Base-by-base conservation (phyloP, 53 echinoderm and acorn worm genomes). In the Echinometra lucunter region DNA sequence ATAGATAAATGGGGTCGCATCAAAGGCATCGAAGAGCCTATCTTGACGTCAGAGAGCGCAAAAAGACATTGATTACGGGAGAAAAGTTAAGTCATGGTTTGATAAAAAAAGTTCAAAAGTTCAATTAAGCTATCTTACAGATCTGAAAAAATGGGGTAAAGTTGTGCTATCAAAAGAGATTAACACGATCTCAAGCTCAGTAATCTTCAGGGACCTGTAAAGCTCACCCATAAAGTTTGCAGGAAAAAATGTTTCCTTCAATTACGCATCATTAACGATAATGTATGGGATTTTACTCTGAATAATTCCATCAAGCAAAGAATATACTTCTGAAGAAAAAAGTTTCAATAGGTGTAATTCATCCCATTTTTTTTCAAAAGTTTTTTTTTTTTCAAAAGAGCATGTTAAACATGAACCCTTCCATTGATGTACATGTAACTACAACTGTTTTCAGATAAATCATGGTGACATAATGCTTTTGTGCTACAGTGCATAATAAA, bases 1-100 rank as follows among this genome's bases (percentile, higher is more conserved):
- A 81, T 81, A 49, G 85, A 85, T 45, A 85, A 85, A 85, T 85
- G 47, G 85, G 49, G 6, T 49, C 3, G 28, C 9, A 49, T 85
- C 78, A 78, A 72, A 72, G 72, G 72, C 72, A 72, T 34, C 35
- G 21, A 78, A 40, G 78, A 12, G 78, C 23, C 42, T 78, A 42
- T 78, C 78, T 32, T 78, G 38, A 78, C 78, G 42, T 78, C 38
- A 78, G 78, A 40, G 72, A 72, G 32, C 21, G 30, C 5, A 23
- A 78, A 74, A 40, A 21, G 78, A 35, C 40, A 12, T 21, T 32
- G 35, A 35, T 72, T 35, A 34, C 72, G 35, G 34, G 35, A 72
- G 16, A 72, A 35, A 32, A 35, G 32, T 72, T 12, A 72, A 15
- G 13, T 13, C 2, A 15, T 4, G 15, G 32, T 16, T 72, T 0